Conservation (phyloP, 2,888 invertebrate genomes). For the Acholoe squamosa region DNA sequence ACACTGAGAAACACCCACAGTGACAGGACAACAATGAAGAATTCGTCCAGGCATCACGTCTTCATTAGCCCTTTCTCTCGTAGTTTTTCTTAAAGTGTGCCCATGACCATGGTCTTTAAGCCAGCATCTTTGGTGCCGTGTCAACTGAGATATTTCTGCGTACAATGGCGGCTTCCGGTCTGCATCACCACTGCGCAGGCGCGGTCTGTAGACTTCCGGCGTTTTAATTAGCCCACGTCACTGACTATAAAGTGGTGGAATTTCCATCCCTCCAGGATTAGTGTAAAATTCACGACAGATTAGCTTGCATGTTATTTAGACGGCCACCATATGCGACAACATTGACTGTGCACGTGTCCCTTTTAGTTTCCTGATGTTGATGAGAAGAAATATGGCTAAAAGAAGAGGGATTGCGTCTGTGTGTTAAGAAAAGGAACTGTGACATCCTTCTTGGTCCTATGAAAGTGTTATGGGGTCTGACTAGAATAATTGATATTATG, state of each 20-base stretch:
- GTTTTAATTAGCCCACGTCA: slow-evolving; percentile 48
- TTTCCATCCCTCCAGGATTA: slow-evolving; percentile 44
- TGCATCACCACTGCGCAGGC: background rate
- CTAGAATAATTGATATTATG: slow-evolving; percentile 32
- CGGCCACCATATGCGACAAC: background rate
- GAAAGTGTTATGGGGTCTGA: slow-evolving; percentile 21
- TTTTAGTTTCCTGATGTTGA: background rate
- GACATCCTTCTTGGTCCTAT: slow-evolving; percentile 6
- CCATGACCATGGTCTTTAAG: too few species aligned
- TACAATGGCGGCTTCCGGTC: slow-evolving; percentile 20
- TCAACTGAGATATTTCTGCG: background rate
- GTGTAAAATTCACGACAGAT: slow-evolving; percentile 38
- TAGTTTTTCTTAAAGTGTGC: too few species aligned
- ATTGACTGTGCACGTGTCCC: background rate
- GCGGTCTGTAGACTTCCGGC: slow-evolving; percentile 13
- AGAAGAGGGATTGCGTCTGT: background rate
- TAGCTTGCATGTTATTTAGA: slow-evolving; percentile 56
- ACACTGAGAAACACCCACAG: too few species aligned
- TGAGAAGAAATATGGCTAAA: background rate
- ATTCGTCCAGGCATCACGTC: too few species aligned
- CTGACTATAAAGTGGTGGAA: slow-evolving; percentile 50
- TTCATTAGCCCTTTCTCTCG: too few species aligned
- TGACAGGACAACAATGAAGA: too few species aligned
- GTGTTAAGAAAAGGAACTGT: slow-evolving; percentile 6
- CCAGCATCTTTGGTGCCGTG: too few species aligned